Percentiles rank a stretch among this genome's conserved stretches.
Conservation (phyloP, 2,888 invertebrate species). For the Epinotia bilunana region DNA sequence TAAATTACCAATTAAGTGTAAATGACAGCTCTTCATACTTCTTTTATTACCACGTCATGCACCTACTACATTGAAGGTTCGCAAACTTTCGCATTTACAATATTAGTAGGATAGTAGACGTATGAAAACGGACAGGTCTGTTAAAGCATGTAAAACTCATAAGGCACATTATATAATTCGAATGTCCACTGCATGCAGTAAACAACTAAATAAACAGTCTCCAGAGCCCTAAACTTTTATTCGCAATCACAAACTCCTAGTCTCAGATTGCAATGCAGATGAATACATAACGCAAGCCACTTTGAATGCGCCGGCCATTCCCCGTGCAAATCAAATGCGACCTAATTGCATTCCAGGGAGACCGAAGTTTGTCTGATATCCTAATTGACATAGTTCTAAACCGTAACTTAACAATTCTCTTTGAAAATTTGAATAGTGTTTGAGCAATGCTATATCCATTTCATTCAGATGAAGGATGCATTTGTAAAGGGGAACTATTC, state of each 20-base stretch:
- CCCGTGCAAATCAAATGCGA: constrained; percentile 39
- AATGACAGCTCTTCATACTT: too few relatives aligned
- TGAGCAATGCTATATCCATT: constrained; percentile 12
- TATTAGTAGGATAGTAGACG: background rate
- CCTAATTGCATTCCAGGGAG: constrained; percentile 35
- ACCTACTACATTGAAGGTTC: too few relatives aligned
- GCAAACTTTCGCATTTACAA: too few relatives aligned
- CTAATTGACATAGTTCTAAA: constrained; percentile 33
- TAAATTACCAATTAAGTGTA: too few relatives aligned
- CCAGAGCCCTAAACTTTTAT: constrained; percentile 38
- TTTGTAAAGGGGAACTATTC: background rate
- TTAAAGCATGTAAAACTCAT: background rate
- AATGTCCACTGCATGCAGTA: background rate
- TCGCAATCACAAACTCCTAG: constrained; percentile 30
- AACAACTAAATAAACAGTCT: constrained; percentile 15
- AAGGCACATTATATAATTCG: background rate
- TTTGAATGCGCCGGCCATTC: constrained; percentile 30
- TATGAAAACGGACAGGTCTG: background rate
- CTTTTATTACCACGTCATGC: too few relatives aligned
- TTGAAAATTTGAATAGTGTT: constrained; percentile 5
- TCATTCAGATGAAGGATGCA: constrained; percentile 1
- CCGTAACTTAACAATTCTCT: constrained; percentile 17
- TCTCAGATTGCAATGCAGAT: constrained; percentile 37
- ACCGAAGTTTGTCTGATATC: constrained; percentile 21
- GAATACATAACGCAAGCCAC: constrained; percentile 32